Evolutionary conservation across 2,797 vertebrate species (phyloP).

Genomic region (Halcyon badia): DNA sequence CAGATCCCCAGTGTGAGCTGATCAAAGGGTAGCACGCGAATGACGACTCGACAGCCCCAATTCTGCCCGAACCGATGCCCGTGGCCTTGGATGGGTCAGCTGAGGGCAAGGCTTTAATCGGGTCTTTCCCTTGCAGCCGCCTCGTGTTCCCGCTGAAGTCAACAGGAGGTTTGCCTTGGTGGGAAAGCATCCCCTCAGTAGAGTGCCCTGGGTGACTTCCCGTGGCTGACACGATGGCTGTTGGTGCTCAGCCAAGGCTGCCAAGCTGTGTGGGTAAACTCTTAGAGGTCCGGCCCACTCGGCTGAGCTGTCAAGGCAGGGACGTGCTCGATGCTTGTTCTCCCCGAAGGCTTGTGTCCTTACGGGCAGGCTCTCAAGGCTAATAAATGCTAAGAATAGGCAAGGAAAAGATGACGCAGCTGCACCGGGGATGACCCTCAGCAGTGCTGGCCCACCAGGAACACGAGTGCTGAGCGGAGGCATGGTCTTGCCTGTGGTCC

Average conservation of each 20-base stretch:
- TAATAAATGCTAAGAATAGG: neutral
- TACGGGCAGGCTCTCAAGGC: neutral
- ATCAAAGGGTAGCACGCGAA: neutral
- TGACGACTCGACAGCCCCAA: neutral
- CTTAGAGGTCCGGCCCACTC: neutral
- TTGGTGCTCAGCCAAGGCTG: neutral
- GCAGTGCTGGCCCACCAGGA: neutral
- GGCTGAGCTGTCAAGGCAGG: neutral
- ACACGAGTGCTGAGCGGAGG: fast-evolving
- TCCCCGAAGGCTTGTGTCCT: fast-evolving
- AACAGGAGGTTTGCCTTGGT: neutral
- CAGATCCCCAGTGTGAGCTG: neutral
- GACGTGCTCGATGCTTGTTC: neutral
- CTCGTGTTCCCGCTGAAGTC: neutral
- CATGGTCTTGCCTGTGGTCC: neutral
- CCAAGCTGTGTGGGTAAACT: neutral
- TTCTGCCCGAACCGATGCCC: neutral
- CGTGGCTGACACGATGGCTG: neutral
- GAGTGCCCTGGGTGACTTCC: neutral
- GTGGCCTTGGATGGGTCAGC: neutral
- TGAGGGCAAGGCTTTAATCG: conserved; percentile 19
- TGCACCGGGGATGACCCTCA: fast-evolving
- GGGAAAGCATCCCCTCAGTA: neutral
- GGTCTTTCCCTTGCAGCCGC: neutral
- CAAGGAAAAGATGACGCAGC: neutral